phyloP scores from a whole-genome alignment of 2,113 vertebrate genomes.

The Melanostigma gelatinosum region DNA sequence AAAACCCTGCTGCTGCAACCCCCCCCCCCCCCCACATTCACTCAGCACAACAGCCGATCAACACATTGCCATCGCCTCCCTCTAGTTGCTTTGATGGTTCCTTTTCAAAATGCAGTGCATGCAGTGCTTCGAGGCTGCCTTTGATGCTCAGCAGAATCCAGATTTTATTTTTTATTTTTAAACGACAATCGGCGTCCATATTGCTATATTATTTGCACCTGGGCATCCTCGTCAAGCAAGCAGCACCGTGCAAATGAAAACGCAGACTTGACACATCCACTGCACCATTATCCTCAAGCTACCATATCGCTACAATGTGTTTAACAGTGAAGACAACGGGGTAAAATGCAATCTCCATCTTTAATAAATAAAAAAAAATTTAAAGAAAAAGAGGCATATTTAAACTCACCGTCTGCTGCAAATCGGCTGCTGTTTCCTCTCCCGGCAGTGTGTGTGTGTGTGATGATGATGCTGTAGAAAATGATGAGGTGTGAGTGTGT shows the following conservation, averaged over 20 bases:
- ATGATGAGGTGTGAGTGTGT: constrained; percentile 46
- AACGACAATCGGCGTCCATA: constrained; percentile 44
- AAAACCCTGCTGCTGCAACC: constrained; percentile 19
- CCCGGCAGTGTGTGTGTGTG: background rate
- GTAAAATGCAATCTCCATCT: background rate
- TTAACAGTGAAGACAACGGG: background rate
- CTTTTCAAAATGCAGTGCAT: constrained; percentile 47
- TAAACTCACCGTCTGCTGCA: constrained; percentile 69
- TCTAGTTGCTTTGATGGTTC: constrained; percentile 21
- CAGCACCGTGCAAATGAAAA: constrained; percentile 43
- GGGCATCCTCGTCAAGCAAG: constrained; percentile 25
- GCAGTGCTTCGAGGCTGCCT: constrained; percentile 27
- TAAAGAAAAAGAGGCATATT: background rate
- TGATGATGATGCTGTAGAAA: constrained; percentile 50
- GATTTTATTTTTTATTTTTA: background rate
- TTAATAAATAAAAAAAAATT: background rate
- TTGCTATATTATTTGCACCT: constrained; percentile 59
- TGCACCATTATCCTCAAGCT: constrained; percentile 68
- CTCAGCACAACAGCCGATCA: constrained; percentile 24
- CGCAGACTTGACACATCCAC: constrained; percentile 44
- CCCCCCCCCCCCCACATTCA: constrained; percentile 19
- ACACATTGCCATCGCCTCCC: constrained; percentile 32
- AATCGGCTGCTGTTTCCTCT: constrained; percentile 41
- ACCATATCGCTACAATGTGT: background rate
- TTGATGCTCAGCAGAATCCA: constrained; percentile 34